phyloP scores from a whole-genome alignment of 2,888 invertebrate genomes.

The Andrena trimmerana region DNA sequence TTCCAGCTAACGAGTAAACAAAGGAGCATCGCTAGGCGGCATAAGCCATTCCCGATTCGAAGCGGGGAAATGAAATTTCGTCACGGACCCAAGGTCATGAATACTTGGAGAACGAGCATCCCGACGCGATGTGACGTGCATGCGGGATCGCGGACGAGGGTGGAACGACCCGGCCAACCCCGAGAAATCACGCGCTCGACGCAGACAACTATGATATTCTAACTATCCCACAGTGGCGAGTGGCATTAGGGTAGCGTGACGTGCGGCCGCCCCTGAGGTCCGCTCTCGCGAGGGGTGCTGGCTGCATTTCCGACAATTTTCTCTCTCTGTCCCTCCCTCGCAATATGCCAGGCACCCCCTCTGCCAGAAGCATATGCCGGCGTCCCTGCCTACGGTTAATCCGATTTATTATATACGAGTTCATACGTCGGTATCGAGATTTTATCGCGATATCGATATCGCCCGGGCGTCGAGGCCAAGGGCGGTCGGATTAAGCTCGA shows the following conservation, averaged over 20 bases:
- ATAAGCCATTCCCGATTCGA: conserved; percentile 39
- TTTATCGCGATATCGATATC: conserved; percentile 83
- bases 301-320: conserved; percentile 37
- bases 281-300: conserved; percentile 71
- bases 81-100: conserved; percentile 64
- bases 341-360: conserved; percentile 76
- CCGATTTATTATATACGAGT: conserved; percentile 83
- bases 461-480: conserved; percentile 58
- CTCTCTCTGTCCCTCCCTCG: conserved; percentile 55
- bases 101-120: conserved; percentile 54
- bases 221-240: conserved; percentile 81
- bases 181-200: conserved; percentile 59
- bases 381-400: conserved; percentile 79
- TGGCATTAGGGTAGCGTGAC: conserved; percentile 74
- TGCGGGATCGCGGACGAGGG: conserved; percentile 64
- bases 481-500: conserved; percentile 69
- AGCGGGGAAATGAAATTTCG: conserved; percentile 58
- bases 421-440: conserved; percentile 78
- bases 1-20: conserved; percentile 38
- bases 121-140: conserved; percentile 32
- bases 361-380: conserved; percentile 79
- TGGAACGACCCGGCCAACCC: conserved; percentile 54
- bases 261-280: conserved; percentile 73
- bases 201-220: conserved; percentile 77
- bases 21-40: neutral